These are phyloP conservation scores for Anguilla rostrata DNA, from an alignment of 2,113 vertebrate genomes.

Conservation along the genomic window DNA sequence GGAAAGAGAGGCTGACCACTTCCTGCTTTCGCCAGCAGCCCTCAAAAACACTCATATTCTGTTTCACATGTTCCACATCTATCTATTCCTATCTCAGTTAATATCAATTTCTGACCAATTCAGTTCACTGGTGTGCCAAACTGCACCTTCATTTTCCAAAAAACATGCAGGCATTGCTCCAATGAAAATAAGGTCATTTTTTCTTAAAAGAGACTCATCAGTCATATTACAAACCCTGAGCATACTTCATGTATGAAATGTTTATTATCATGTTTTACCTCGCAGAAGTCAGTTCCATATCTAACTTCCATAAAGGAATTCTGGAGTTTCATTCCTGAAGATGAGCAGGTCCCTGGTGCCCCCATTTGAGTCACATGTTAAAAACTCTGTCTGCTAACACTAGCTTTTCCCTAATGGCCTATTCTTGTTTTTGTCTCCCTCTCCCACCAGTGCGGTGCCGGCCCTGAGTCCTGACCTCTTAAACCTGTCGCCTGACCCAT, in stretches of 20 bases:
- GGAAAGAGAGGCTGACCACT: slow-evolving; percentile 32
- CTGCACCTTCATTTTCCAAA: background rate
- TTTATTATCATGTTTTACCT: no score
- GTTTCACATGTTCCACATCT: background rate
- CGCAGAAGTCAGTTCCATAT: background rate
- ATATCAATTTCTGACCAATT: background rate
- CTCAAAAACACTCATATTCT: background rate
- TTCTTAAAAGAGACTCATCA: background rate
- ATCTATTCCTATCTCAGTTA: background rate
- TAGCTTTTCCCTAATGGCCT: no score
- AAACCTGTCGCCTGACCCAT: no score
- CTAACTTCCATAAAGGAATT: background rate
- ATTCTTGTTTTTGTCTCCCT: no score
- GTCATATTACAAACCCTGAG: no score
- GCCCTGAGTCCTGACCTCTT: no score
- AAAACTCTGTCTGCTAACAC: no score
- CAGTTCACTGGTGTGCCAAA: background rate
- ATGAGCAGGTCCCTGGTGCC: no score
- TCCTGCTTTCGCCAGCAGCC: background rate
- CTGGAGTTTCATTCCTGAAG: no score
- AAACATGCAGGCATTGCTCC: background rate
- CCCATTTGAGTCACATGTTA: no score
- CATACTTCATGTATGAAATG: no score
- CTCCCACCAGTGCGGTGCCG: no score
- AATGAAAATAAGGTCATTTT: background rate